phyloP scores from a whole-genome alignment of 2,797 vertebrate genomes.

The Acanthiza pusilla region DNA sequence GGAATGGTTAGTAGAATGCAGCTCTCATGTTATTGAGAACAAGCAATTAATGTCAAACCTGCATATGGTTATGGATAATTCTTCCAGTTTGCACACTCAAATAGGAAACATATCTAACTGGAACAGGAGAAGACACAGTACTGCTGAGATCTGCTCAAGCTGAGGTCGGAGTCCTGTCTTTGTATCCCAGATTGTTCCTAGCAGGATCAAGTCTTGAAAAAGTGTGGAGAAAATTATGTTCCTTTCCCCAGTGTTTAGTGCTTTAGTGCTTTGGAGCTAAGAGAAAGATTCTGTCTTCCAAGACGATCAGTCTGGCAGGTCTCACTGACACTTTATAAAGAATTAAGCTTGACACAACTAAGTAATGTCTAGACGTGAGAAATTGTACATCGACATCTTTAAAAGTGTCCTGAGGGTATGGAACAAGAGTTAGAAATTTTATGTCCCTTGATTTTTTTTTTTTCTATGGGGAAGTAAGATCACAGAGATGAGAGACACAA shows the following conservation, averaged over 20 bases:
- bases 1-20: neutral
- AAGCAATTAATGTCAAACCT: neutral
- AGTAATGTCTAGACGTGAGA: constrained; percentile 27
- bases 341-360: neutral
- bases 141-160: neutral
- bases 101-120: neutral
- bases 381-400: neutral
- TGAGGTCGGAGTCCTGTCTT: neutral
- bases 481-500: neutral
- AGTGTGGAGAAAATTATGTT: neutral
- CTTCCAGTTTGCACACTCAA: neutral
- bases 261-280: neutral
- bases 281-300: neutral
- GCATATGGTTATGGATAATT: neutral
- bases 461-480: neutral
- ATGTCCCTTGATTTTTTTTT: neutral
- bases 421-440: neutral
- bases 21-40: neutral
- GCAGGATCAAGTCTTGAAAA: neutral
- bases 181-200: neutral
- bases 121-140: neutral
- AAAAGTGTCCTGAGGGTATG: neutral
- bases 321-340: neutral
- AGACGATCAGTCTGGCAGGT: neutral
- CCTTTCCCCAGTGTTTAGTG: neutral